These are phyloP conservation scores for Euwallacea fornicatus DNA, from an alignment of 1,140 invertebrate species.

Conservation along the genomic window DNA sequence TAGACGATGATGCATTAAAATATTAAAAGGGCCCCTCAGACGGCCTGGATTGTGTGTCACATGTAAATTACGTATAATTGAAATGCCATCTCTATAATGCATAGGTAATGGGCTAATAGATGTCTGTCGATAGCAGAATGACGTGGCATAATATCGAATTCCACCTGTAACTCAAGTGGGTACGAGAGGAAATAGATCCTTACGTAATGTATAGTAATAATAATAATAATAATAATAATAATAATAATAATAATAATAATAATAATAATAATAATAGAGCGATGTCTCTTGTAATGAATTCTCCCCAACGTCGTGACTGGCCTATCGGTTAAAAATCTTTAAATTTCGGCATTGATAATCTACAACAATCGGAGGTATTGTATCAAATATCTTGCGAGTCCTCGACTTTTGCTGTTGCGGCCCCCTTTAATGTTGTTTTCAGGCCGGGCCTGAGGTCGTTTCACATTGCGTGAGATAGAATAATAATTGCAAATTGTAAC, in stretches of 20 bases:
- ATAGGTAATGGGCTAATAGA: conserved; percentile 7
- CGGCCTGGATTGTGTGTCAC: neutral
- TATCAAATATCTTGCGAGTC: neutral
- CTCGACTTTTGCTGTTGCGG: neutral
- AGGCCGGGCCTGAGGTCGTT: neutral
- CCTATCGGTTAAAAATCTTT: neutral
- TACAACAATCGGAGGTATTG: neutral
- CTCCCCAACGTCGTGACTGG: neutral
- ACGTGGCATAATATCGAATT: conserved; percentile 6
- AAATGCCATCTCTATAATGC: conserved; percentile 9
- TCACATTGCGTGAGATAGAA: neutral
- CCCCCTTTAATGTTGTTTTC: conserved; percentile 3
- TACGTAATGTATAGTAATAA: neutral
- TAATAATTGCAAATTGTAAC: conserved; percentile 9
- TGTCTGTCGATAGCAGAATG: conserved; percentile 9
- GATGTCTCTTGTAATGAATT: neutral
- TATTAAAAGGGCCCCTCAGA: neutral
- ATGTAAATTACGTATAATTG: conserved; percentile 13
- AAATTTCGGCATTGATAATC: conserved; percentile 1
- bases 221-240: neutral
- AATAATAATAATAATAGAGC: neutral
- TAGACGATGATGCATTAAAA: neutral
- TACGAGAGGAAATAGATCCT: neutral
- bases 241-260: neutral
- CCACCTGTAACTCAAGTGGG: neutral